Conservation (phyloP, 2,113 vertebrate genomes). For the Azemiops feae region DNA sequence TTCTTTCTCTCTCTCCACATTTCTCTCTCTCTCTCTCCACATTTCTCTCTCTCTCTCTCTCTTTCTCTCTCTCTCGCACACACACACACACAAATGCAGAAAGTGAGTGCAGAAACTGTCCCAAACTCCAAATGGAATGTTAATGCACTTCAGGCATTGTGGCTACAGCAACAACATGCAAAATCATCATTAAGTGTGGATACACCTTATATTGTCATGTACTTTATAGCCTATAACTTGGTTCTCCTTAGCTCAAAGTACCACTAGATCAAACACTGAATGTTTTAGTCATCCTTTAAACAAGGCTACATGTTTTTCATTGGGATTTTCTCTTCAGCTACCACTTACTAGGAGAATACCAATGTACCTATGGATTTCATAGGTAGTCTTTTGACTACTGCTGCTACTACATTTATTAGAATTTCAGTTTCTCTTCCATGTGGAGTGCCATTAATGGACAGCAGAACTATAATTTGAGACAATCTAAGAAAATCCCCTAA, state of each 20-base stretch:
- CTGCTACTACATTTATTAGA: neutral
- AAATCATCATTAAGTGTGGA: neutral
- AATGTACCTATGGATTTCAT: neutral
- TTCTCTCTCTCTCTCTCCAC: no score
- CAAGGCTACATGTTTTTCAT: neutral
- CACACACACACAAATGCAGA: no score
- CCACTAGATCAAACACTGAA: neutral
- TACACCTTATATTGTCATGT: neutral
- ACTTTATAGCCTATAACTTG: neutral
- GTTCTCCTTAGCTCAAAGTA: neutral
- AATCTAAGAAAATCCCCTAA: neutral
- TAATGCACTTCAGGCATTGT: neutral
- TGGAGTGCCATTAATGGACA: neutral
- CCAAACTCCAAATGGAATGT: slow-evolving; percentile 4
- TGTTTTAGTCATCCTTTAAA: neutral
- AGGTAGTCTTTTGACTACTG: neutral
- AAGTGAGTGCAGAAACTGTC: neutral
- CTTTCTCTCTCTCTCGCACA: no score
- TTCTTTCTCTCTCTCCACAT: fast-evolving
- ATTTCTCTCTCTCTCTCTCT: no score
- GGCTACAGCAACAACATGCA: neutral
- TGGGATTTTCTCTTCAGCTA: neutral
- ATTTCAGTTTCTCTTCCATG: neutral
- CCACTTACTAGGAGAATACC: neutral
- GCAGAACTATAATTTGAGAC: neutral